Evolutionary conservation across 2,113 vertebrate genomes (phyloP), one percentile per base, ranked within the genome.

Genomic region (Thunnus thynnus): DNA sequence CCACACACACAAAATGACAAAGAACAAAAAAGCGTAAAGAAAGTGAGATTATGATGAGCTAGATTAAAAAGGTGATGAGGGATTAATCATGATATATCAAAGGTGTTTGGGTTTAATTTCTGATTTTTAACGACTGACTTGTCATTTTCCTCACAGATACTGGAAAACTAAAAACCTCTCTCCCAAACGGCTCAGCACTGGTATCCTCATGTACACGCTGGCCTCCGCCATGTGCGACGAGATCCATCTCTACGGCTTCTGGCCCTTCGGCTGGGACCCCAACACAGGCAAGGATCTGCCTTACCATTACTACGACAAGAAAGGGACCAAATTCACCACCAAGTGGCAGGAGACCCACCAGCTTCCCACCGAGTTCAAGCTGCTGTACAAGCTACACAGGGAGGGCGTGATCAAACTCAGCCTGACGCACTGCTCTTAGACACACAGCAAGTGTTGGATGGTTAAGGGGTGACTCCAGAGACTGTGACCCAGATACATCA

Each of bases 271-370:
- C 81, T 99, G 98, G 92, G 97, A 99, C 88, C 98, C 98, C 85
- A 98, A 97, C 95, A 98, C 97, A 0, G 94, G 96, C 90, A 97
- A 98, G 89, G 98, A 99, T 22, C 96, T 99, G 84, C 98, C 98
- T 0, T 99, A 99, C 94, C 98, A 99, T 93, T 99, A 99, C 94
- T 99, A 98, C 2, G 98, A 99, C 93, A 99, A 99, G 95, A 99
- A 99, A 92, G 98, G 98, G 88, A 98, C 98, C 69, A 99, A 99
- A 93, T 99, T 99, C 87, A 99, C 97, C 2, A 99, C 98, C 90
- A 99, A 99, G 91, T 99, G 98, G 98, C 98, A 99, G 91, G 98
- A 99, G 92, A 97, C 97, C 54, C 98, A 99, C 93, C 98, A 99
- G 94, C 97, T 99, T 82, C 98, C 98, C 69, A 97, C 96, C 0